Evolutionary conservation across 1,140 invertebrate species (phyloP).

Genomic region (Tetragnatha versicolor): DNA sequence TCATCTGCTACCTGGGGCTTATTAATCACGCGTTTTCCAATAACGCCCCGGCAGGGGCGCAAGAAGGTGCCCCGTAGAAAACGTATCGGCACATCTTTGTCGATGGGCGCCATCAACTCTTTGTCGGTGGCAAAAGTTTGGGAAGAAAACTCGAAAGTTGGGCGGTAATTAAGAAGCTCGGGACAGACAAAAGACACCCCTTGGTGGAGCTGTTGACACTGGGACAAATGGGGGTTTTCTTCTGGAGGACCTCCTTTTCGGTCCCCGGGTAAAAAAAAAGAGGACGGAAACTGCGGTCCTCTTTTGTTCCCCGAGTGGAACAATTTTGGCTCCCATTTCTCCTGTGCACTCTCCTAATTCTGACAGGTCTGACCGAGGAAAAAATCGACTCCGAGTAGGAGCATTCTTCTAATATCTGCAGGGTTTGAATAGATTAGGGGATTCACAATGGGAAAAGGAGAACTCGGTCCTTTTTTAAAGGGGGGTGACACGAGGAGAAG

Average conservation of each 20-base stretch:
- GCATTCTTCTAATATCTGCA: conserved; percentile 37
- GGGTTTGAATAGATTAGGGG: conserved; percentile 38
- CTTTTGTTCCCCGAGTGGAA: conserved; percentile 15
- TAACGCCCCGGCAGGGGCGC: neutral
- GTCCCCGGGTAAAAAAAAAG: too few relatives aligned
- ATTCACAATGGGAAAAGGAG: conserved; percentile 22
- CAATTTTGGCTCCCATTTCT: conserved; percentile 45
- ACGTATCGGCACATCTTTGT: conserved; percentile 25
- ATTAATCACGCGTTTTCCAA: conserved; percentile 48
- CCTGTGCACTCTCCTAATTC: conserved; percentile 19
- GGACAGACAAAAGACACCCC: conserved; percentile 3
- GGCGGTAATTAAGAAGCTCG: conserved; percentile 14
- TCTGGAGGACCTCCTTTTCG: conserved; percentile 31
- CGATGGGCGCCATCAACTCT: neutral
- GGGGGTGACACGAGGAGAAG: too few relatives aligned
- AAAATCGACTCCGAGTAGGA: conserved; percentile 1
- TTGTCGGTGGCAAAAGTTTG: conserved; percentile 17
- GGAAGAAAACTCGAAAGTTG: conserved; percentile 23
- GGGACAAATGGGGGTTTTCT: conserved; percentile 36
- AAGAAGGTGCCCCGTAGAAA: conserved; percentile 4
- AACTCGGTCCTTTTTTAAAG: conserved; percentile 20
- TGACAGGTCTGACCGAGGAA: conserved; percentile 20
- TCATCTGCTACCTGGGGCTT: conserved; percentile 46
- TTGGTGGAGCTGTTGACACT: conserved; percentile 31
- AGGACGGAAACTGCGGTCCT: conserved; percentile 13